phyloP scores from a whole-genome alignment of 1,140 invertebrate genomes.

The Ceratosolen fusciceps region DNA sequence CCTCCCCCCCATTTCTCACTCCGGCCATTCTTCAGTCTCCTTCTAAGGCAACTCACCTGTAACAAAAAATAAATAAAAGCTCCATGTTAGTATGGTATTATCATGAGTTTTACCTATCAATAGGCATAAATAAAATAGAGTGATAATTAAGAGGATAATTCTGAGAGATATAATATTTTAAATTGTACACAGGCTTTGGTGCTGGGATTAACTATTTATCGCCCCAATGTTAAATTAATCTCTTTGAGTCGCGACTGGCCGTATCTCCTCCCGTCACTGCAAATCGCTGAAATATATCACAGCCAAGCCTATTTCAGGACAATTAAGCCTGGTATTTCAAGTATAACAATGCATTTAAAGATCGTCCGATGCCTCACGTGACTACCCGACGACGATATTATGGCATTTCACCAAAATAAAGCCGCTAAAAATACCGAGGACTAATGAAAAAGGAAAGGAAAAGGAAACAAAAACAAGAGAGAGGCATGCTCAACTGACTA shows the following conservation, averaged over 20 bases:
- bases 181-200: background rate
- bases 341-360: background rate
- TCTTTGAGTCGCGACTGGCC: background rate
- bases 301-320: no score
- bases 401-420: background rate
- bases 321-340: no score
- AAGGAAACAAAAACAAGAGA: background rate
- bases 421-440: background rate
- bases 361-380: background rate
- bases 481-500: slow-evolving; percentile 9
- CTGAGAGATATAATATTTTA: background rate
- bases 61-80: slow-evolving; percentile 54
- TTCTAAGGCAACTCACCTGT: slow-evolving; percentile 55
- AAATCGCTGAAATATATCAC: background rate
- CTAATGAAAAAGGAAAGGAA: slow-evolving; percentile 10
- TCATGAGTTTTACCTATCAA: background rate
- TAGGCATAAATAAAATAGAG: background rate
- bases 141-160: background rate
- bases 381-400: background rate
- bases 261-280: background rate
- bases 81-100: background rate
- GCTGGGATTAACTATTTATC: background rate
- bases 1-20: background rate
- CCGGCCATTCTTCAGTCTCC: background rate
- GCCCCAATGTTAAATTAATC: background rate